Conservation (phyloP, 1,140 invertebrate species). For the Drosophila saltans region DNA sequence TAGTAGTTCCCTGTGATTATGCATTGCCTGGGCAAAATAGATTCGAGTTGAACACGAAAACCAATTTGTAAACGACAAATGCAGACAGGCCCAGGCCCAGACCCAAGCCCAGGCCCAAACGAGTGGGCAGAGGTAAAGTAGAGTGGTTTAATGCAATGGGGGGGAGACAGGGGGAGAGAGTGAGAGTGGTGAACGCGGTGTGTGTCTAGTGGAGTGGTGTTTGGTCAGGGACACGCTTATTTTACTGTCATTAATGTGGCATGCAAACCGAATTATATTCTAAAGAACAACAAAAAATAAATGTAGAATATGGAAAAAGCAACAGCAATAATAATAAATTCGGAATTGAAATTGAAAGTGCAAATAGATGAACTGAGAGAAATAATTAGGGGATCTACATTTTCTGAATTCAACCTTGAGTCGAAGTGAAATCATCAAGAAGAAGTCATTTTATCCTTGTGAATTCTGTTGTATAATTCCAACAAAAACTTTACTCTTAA, state of each 20-base stretch:
- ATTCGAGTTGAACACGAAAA: conserved; percentile 76
- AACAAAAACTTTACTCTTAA: no score
- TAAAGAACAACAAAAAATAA: conserved; percentile 28
- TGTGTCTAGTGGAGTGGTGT: neutral
- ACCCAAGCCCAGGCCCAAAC: conserved; percentile 10
- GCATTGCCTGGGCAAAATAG: conserved; percentile 67
- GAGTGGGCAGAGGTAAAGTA: neutral
- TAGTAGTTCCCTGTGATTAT: conserved; percentile 63
- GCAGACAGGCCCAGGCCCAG: conserved; percentile 40
- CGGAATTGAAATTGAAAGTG: conserved; percentile 60
- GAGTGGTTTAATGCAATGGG: neutral
- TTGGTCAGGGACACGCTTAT: conserved; percentile 46
- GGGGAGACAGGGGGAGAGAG: neutral
- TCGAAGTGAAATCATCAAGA: no score
- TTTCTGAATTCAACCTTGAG: no score
- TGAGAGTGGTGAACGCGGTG: neutral
- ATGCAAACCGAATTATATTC: conserved; percentile 70
- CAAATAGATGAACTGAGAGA: conserved; percentile 52
- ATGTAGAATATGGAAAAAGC: neutral
- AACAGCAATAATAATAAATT: conserved; percentile 57
- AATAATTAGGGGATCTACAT: neutral
- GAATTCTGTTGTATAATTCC: no score
- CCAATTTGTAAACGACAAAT: conserved; percentile 80
- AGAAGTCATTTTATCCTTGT: no score
- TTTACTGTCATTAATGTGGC: conserved; percentile 71